These are phyloP conservation scores for Erebia palarica DNA, from an alignment of 2,888 invertebrate species.

Conservation along the genomic window DNA sequence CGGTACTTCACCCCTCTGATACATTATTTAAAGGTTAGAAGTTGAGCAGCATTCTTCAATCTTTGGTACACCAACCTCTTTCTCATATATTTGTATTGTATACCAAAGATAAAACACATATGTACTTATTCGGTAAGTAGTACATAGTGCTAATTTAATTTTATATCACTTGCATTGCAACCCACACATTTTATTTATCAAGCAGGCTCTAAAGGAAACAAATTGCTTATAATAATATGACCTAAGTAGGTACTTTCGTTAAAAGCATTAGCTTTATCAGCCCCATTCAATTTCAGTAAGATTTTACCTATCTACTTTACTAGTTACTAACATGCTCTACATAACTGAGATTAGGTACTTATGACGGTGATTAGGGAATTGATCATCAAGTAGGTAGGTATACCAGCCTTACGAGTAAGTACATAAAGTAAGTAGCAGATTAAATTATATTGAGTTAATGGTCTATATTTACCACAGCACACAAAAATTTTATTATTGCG, in stretches of 20 bases:
- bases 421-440: no score
- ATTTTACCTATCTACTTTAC: conserved; percentile 12
- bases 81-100: neutral
- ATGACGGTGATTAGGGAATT: neutral
- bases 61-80: conserved; percentile 1
- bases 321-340: neutral
- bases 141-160: neutral
- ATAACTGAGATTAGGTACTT: neutral
- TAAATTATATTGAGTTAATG: no score
- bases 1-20: conserved; percentile 48
- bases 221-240: neutral
- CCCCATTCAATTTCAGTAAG: neutral
- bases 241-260: neutral
- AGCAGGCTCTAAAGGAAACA: neutral
- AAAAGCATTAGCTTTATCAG: conserved; percentile 7
- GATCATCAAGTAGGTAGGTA: neutral
- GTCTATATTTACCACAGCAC: no score
- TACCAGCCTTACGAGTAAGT: neutral
- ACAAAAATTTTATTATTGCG: neutral
- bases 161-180: neutral
- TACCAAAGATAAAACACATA: neutral
- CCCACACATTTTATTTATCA: neutral
- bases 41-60: conserved; percentile 38
- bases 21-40: conserved; percentile 45
- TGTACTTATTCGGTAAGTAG: neutral